Percentiles rank a stretch among this genome's conserved stretches.
Conservation (phyloP, 1,140 invertebrate genomes). For the Sesamia nonagrioides region DNA sequence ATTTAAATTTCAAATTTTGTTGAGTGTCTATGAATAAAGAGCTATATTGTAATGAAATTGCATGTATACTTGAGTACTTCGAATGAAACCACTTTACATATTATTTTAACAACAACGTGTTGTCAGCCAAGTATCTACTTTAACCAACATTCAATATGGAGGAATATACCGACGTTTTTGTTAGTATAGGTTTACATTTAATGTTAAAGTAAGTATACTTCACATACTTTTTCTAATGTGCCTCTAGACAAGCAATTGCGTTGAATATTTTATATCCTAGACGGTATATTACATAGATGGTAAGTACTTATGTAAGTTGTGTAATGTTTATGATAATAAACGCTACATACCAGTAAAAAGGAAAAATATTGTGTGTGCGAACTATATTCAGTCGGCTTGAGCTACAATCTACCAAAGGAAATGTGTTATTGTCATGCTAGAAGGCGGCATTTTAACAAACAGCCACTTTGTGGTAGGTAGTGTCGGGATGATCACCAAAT, state of each 20-base stretch:
- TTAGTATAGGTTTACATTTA: too few relatives aligned
- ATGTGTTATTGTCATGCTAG: conserved; percentile 3
- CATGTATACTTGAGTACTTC: background rate
- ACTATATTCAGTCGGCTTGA: background rate
- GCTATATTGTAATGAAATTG: conserved; percentile 14
- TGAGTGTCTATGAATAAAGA: conserved; percentile 33
- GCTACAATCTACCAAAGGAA: background rate
- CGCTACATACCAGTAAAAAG: background rate
- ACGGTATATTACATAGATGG: too few relatives aligned
- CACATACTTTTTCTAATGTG: too few relatives aligned
- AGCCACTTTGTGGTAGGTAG: background rate
- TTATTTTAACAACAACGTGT: background rate
- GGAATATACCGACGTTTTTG: too few relatives aligned
- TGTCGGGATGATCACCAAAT: background rate
- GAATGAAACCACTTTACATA: background rate
- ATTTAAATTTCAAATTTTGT: conserved; percentile 49
- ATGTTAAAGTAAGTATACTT: too few relatives aligned
- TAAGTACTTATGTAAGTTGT: background rate
- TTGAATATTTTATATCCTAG: too few relatives aligned
- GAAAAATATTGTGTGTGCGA: background rate
- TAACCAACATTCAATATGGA: too few relatives aligned
- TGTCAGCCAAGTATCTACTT: too few relatives aligned
- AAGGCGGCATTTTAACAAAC: background rate
- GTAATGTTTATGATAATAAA: conserved; percentile 2
- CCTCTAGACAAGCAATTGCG: too few relatives aligned